phyloP scores from a whole-genome alignment of 2,113 vertebrate genomes.

The Mus spicilegus region DNA sequence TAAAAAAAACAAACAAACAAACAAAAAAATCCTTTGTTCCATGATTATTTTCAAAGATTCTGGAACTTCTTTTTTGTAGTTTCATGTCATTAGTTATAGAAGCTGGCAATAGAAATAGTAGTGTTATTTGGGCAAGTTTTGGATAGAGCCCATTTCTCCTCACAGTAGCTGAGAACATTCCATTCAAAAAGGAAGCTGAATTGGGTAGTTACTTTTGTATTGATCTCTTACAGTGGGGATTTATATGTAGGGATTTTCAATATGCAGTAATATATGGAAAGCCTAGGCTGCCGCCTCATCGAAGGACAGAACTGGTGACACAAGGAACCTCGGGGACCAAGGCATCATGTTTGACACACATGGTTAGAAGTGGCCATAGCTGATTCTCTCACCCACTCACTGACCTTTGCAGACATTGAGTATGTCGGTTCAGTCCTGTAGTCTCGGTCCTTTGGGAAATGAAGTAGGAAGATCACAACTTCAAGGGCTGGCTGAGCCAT shows the following conservation, averaged over 20 bases:
- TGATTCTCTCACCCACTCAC: neutral
- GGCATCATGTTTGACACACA: neutral
- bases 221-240: neutral
- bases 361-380: neutral
- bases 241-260: neutral
- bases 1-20: neutral
- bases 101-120: neutral
- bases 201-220: constrained; percentile 44
- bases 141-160: neutral
- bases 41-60: constrained; percentile 1
- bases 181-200: neutral
- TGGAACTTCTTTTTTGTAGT: constrained; percentile 2
- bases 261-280: neutral
- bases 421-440: too few species aligned
- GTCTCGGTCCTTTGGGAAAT: neutral
- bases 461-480: neutral
- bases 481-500: neutral
- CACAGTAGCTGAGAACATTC: neutral
- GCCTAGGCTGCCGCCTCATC: neutral
- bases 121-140: constrained; percentile 22
- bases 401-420: neutral
- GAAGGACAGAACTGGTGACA: neutral
- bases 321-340: neutral
- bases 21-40: neutral
- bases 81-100: constrained; percentile 5